Conservation (phyloP, 2,888 invertebrate species). For the Parascotia fuliginaria region DNA sequence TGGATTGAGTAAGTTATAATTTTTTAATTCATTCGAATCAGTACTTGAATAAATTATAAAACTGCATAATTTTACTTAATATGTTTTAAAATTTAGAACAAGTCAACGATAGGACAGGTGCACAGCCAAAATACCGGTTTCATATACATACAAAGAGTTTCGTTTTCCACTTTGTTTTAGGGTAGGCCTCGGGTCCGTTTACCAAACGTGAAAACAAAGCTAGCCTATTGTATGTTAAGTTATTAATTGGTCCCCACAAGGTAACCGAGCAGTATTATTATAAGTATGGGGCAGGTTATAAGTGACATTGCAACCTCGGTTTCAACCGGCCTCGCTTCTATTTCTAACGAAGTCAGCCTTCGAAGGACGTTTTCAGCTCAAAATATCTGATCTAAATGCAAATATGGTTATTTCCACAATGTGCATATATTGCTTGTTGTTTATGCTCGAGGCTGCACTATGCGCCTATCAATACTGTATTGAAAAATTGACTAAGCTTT, state of each 20-base stretch:
- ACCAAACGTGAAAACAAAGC: no score
- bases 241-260: slow-evolving; percentile 23
- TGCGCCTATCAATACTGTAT: slow-evolving; percentile 17
- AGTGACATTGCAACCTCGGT: slow-evolving; percentile 52
- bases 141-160: no score
- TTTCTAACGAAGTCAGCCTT: slow-evolving; percentile 60
- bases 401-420: slow-evolving; percentile 60
- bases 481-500: slow-evolving; percentile 21
- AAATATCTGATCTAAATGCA: slow-evolving; percentile 71
- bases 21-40: no score
- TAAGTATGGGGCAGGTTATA: slow-evolving; percentile 37
- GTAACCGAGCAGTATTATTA: slow-evolving; percentile 45
- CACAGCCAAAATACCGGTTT: no score
- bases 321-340: slow-evolving; percentile 69
- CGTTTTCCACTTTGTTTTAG: no score
- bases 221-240: no score
- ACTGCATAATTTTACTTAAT: no score
- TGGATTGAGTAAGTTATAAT: no score
- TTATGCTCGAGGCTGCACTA: slow-evolving; percentile 21
- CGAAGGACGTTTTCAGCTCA: slow-evolving; percentile 65
- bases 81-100: no score
- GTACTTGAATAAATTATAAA: no score
- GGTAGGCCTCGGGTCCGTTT: no score
- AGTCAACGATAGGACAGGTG: no score
- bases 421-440: slow-evolving; percentile 40